Conservation (phyloP, 2,797 vertebrate genomes). For the Pyrocephalus nanus region DNA sequence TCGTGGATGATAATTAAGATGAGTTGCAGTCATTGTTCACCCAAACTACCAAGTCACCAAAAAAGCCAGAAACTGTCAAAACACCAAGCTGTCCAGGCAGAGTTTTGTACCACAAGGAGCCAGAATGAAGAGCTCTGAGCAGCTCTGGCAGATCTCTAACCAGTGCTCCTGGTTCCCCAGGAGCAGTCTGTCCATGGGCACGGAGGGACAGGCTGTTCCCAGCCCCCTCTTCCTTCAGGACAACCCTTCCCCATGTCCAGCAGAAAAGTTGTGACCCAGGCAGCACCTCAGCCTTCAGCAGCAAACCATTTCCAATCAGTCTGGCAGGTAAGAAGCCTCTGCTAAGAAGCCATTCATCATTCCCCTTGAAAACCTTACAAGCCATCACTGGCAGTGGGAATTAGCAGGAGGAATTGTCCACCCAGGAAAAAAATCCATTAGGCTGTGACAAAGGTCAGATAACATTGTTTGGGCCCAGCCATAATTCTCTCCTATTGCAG, state of each 20-base stretch:
- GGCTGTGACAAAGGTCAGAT: constrained; percentile 59
- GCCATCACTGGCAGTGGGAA: constrained; percentile 27
- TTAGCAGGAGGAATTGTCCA: constrained; percentile 45
- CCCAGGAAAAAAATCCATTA: constrained; percentile 58
- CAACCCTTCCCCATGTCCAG: not conserved
- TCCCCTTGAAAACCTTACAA: constrained; percentile 36
- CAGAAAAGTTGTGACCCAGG: constrained; percentile 5
- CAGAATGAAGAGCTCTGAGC: not conserved
- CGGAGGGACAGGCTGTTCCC: not conserved
- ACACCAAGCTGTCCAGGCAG: not conserved
- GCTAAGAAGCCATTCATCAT: constrained; percentile 53
- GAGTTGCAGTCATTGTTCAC: not conserved
- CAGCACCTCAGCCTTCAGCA: constrained; percentile 26
- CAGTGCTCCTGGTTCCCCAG: not conserved
- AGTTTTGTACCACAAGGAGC: not conserved
- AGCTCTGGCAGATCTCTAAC: not conserved
- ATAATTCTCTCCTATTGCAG: constrained; percentile 32
- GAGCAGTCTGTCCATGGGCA: not conserved
- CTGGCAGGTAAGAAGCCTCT: constrained; percentile 32
- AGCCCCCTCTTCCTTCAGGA: not conserved
- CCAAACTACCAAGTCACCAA: not conserved
- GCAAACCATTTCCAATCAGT: constrained; percentile 55
- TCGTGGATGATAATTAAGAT: not conserved
- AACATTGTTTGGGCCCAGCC: constrained; percentile 53
- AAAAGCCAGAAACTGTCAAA: not conserved